Evolutionary conservation across 2,797 vertebrate species (phyloP), one percentile per base, ranked within the genome.

Genomic region (Enteromius treurensis): DNA sequence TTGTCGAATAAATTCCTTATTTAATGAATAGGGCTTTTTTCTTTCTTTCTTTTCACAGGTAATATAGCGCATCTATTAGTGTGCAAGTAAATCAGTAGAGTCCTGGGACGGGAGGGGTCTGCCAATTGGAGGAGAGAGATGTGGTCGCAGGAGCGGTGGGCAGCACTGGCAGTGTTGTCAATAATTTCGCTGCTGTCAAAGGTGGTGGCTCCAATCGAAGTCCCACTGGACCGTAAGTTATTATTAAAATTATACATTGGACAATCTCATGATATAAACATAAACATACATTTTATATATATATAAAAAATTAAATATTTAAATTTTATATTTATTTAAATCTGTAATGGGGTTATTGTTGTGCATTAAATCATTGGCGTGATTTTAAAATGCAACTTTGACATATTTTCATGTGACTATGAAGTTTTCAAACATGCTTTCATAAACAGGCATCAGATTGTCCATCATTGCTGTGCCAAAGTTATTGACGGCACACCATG

Each of bases 181-280:
- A 82, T 96, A 4, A 86, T 94, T 53, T 91, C 96, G 87, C 93
- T 92, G 82, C 90, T 96, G 65, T 95, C 94, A 86, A 90, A 87
- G 79, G 88, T 95, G 13, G 86, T 88, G 32, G 87, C 90, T 29
- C 40, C 95, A 88, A 98, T 99, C 0, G 95, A 98, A 86, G 96
- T 99, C 80, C 97, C 97, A 51, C 93, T 94, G 90, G 96, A 99
- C 58, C 91, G 97, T 98, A 92, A 98, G 97, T 97, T 51, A 42
- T 17, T 5, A 65, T 21, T 11, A 4, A 51, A 32, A 74, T 74
- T 19, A 37, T 21, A 32, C 15, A 26, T 69, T 19, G 4, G 3
- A 69, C 23, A 11, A 26, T 55, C 8, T 55, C 53, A 55, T 55
- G 1, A 21, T 23, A 21, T 17, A 3, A 23, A 4, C 4, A 4